Evolutionary conservation across 2,888 invertebrate species (phyloP), one percentile per base, ranked within the genome.

Genomic region (Mythimna impura): DNA sequence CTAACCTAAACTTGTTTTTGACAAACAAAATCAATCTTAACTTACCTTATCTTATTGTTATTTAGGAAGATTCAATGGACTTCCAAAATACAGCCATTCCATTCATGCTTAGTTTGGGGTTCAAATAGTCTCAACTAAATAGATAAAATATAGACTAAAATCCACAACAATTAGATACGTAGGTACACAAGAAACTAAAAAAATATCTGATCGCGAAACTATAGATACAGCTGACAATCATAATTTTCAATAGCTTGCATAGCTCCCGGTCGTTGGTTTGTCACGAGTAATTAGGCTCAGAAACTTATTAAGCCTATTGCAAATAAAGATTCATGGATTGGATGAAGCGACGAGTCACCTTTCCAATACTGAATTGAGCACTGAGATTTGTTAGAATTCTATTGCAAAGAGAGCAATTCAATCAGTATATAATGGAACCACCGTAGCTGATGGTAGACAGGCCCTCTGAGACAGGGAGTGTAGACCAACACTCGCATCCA

Each of bases 201-300:
- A 17, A 47, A 47, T 17, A 47, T 47, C 47, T n/a, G 8, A 34
- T 63, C n/a, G n/a, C 22, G 12, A 43, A 66, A 64, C 25, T 34
- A 67, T 43, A 7, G 12, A 0, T 40, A 63, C 73, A 64, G 34
- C 54, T 58, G 22, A 43, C 62, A 78, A 74, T 62, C 36, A 67
- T 67, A 2, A 62, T 71, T 77, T 77, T 55, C 54, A 73, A 73
- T 57, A 50, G 52, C 36, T 73, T 66, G 52, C 78, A 78, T 54
- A 30, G 65, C 75, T 80, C 61, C 61, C 63, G 65, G 63, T 75
- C 74, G 69, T 66, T 74, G 30, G 61, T 54, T 73, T 55, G 58
- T 78, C 73, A 78, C 67, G 79, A 70, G 52, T 70, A 82, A 79
- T 81, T 76, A 82, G 55, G 61, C 76, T 64, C 76, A 82, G 82